phyloP scores from a whole-genome alignment of 2,888 invertebrate species.

The Ceramica pisi region DNA sequence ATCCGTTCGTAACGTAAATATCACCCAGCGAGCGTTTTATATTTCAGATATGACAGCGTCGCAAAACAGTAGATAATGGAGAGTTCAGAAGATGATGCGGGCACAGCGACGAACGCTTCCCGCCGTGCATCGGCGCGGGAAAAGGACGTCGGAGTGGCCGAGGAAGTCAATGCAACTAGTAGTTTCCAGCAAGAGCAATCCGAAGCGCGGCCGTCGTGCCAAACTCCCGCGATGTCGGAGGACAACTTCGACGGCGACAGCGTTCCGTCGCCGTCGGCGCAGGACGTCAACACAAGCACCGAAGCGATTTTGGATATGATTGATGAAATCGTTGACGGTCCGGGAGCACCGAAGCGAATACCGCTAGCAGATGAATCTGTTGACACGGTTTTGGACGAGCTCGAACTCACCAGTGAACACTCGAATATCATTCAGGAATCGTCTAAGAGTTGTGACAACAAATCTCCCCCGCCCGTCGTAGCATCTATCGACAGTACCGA shows the following conservation, averaged over 20 bases:
- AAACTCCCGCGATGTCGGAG: constrained; percentile 86
- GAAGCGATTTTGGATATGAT: constrained; percentile 90
- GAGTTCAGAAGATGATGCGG: constrained; percentile 91
- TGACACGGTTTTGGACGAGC: constrained; percentile 54
- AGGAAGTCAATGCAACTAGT: constrained; percentile 85
- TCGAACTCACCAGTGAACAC: constrained; percentile 51
- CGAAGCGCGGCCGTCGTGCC: constrained; percentile 79
- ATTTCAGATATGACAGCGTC: constrained; percentile 90
- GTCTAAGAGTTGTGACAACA: constrained; percentile 49
- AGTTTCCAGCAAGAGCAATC: constrained; percentile 80
- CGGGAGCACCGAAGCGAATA: constrained; percentile 84
- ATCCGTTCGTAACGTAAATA: constrained; percentile 89
- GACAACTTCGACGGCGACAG: constrained; percentile 88
- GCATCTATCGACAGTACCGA: constrained; percentile 71
- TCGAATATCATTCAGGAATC: constrained; percentile 62
- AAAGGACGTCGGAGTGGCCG: constrained; percentile 85
- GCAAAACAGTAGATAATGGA: constrained; percentile 91
- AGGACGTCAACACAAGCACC: constrained; percentile 88
- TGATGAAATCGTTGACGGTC: constrained; percentile 88
- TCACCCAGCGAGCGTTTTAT: constrained; percentile 88
- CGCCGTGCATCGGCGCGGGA: constrained; percentile 90
- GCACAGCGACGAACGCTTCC: constrained; percentile 89
- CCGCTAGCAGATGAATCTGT: constrained; percentile 65
- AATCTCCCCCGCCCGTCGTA: constrained; percentile 54
- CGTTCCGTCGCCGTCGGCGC: constrained; percentile 87